A percentile compares a stretch with the other conserved stretches of the same genome.
Conservation (phyloP, 1,140 invertebrate species). For the Drosophila teissieri region DNA sequence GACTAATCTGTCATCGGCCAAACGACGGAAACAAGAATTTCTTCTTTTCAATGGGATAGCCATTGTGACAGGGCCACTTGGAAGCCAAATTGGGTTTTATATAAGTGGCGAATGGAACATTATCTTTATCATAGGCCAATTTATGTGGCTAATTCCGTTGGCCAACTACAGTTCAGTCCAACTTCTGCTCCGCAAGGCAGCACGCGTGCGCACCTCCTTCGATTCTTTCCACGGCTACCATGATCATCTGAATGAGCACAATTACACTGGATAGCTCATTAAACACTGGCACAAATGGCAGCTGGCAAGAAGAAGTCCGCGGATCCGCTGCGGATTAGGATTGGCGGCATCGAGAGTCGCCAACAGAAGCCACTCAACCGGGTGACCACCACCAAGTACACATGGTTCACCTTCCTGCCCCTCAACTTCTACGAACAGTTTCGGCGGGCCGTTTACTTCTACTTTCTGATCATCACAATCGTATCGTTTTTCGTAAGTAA, state of each 20-base stretch:
- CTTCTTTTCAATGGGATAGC: conserved; percentile 12
- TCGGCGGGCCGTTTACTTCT: conserved; percentile 92
- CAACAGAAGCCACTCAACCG: conserved; percentile 84
- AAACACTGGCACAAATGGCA: neutral
- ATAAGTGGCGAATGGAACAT: neutral
- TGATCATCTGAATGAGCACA: conserved; percentile 5
- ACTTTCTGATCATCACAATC: conserved; percentile 90
- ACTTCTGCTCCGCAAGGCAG: conserved; percentile 37
- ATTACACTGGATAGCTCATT: neutral
- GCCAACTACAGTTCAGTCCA: conserved; percentile 43
- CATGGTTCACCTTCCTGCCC: conserved; percentile 90
- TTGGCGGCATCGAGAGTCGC: conserved; percentile 20
- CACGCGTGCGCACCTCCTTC: too few relatives aligned
- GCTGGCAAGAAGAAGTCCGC: neutral
- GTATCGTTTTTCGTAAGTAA: conserved; percentile 88
- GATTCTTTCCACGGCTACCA: neutral
- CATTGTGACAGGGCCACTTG: conserved; percentile 28
- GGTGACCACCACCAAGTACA: conserved; percentile 90
- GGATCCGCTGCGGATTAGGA: conserved; percentile 42
- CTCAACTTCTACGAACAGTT: conserved; percentile 94
- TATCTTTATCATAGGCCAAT: conserved; percentile 34
- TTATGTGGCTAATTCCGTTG: conserved; percentile 13
- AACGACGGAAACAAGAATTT: conserved; percentile 17
- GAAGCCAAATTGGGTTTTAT: neutral
- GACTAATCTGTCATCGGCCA: conserved; percentile 14